These are phyloP conservation scores for Acrobasis consociella DNA, from an alignment of 2,888 invertebrate species.

Conservation along the genomic window DNA sequence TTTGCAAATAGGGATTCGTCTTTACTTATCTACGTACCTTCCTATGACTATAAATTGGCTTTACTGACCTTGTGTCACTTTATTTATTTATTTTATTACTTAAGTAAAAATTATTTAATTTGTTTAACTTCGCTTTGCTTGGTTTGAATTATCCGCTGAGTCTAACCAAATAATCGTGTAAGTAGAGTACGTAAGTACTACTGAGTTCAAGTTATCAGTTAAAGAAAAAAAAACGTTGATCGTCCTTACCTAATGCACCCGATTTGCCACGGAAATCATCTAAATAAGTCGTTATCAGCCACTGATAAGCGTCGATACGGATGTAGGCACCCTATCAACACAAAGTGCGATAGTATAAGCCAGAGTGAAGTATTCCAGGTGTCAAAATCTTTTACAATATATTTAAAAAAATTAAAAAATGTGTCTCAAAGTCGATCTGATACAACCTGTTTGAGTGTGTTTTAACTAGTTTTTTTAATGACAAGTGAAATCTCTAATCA, in stretches of 20 bases:
- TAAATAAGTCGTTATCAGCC: conserved; percentile 32
- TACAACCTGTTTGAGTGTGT: not conserved
- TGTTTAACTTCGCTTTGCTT: no score
- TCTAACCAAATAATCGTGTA: no score
- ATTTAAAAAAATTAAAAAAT: not conserved
- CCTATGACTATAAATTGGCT: no score
- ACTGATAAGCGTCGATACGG: conserved; percentile 35
- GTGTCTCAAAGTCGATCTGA: not conserved
- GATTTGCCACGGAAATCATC: conserved; percentile 4
- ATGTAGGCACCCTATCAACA: conserved; percentile 26
- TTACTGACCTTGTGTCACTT: no score
- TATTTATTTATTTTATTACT: no score
- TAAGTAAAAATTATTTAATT: no score
- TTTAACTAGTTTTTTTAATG: not conserved
- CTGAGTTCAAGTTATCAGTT: no score
- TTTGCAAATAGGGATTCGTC: no score
- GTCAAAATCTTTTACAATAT: not conserved
- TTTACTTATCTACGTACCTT: no score
- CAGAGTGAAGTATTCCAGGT: not conserved
- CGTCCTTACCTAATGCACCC: not conserved
- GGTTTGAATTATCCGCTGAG: no score
- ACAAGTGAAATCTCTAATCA: not conserved
- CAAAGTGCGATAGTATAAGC: conserved; percentile 31
- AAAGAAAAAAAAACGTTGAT: not conserved
- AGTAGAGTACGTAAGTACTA: no score